Conservation (phyloP, 2,888 invertebrate species). For the Tenthredo distinguenda region DNA sequence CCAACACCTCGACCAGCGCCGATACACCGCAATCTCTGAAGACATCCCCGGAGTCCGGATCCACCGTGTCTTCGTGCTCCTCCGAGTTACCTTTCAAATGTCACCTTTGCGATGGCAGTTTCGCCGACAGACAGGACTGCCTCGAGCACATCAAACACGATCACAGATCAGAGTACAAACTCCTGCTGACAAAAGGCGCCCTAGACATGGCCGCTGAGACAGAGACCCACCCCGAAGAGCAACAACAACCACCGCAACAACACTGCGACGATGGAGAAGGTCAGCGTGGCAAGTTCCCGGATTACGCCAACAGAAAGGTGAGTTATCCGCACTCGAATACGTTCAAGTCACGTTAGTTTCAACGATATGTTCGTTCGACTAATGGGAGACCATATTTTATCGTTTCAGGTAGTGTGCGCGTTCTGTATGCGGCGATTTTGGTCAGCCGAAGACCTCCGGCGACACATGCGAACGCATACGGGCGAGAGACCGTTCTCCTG, state of each 20-base stretch:
- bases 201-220: slow-evolving; percentile 82
- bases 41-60: slow-evolving; percentile 69
- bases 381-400: slow-evolving; percentile 41
- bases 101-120: slow-evolving; percentile 94
- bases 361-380: neutral
- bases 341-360: neutral
- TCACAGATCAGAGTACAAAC: slow-evolving; percentile 89
- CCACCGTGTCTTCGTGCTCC: slow-evolving; percentile 70
- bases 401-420: slow-evolving; percentile 88
- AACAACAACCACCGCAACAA: slow-evolving; percentile 73
- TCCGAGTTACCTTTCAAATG: slow-evolving; percentile 93
- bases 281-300: slow-evolving; percentile 89
- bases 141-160: slow-evolving; percentile 89
- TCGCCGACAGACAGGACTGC: slow-evolving; percentile 88
- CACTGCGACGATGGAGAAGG: slow-evolving; percentile 85
- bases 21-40: slow-evolving; percentile 66
- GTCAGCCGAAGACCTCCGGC: slow-evolving; percentile 95
- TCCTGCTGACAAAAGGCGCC: slow-evolving; percentile 91
- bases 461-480: slow-evolving; percentile 96
- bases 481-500: slow-evolving; percentile 96
- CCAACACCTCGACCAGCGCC: slow-evolving; percentile 54
- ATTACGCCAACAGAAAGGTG: slow-evolving; percentile 92
- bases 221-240: slow-evolving; percentile 74
- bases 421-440: slow-evolving; percentile 96
- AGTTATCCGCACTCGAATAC: slow-evolving; percentile 58